A percentile compares a stretch with the other conserved stretches of the same genome.
phyloP scores from a whole-genome alignment of 1,140 invertebrate species.

The Drepana arcuata region DNA sequence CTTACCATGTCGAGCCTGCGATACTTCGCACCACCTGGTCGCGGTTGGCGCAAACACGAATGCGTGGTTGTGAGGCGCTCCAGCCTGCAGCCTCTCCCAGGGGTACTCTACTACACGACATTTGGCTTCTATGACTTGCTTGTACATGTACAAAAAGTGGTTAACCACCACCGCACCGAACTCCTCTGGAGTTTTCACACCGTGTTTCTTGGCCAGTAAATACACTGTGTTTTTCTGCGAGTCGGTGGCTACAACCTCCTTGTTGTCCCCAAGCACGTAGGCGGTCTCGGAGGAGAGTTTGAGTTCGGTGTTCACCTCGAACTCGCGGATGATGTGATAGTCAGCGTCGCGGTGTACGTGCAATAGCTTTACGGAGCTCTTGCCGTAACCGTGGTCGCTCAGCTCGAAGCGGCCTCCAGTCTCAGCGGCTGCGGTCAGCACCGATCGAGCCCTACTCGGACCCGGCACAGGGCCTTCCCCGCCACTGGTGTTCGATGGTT shows the following conservation, averaged over 20 bases:
- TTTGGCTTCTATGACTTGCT: slow-evolving; percentile 78
- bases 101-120: slow-evolving; percentile 80
- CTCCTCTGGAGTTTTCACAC: slow-evolving; percentile 81
- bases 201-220: slow-evolving; percentile 82
- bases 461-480: slow-evolving; percentile 21
- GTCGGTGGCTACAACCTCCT: slow-evolving; percentile 84
- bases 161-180: slow-evolving; percentile 79
- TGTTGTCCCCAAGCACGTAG: slow-evolving; percentile 75
- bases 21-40: slow-evolving; percentile 76
- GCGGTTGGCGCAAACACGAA: slow-evolving; percentile 79
- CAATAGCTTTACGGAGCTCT: slow-evolving; percentile 81
- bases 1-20: slow-evolving; percentile 76
- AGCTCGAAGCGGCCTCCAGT: slow-evolving; percentile 73
- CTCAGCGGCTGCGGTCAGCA: slow-evolving; percentile 46
- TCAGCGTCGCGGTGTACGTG: slow-evolving; percentile 77
- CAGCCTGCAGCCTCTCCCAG: slow-evolving; percentile 79
- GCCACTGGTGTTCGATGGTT: slow-evolving; percentile 51
- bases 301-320: slow-evolving; percentile 81
- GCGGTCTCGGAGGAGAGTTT: slow-evolving; percentile 79
- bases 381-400: slow-evolving; percentile 80
- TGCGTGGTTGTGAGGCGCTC: slow-evolving; percentile 79
- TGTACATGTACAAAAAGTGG: slow-evolving; percentile 82
- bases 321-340: slow-evolving; percentile 79
- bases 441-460: slow-evolving; percentile 12
- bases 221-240: slow-evolving; percentile 90